phyloP scores from a whole-genome alignment of 2,797 vertebrate genomes.

The Siniperca undulata region DNA sequence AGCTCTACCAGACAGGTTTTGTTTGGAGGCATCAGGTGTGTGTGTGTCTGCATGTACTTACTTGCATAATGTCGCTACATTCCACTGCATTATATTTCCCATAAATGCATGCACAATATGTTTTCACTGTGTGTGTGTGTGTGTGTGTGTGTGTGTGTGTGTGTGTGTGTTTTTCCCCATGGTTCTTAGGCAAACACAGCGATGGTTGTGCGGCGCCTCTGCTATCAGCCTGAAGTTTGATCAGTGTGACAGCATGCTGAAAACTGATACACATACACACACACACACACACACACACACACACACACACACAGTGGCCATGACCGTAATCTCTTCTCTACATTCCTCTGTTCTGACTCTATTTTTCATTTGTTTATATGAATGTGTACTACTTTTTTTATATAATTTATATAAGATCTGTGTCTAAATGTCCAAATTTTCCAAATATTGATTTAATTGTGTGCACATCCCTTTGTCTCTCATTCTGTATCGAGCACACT shows the following conservation, averaged over 20 bases:
- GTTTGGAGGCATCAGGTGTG: slow-evolving; percentile 52
- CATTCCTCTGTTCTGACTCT: slow-evolving; percentile 48
- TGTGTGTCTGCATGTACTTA: slow-evolving; percentile 54
- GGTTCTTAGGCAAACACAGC: slow-evolving; percentile 77
- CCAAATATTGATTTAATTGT: background rate
- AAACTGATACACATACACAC: slow-evolving; percentile 74
- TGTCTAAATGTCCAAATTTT: background rate
- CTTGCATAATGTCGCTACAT: slow-evolving; percentile 65
- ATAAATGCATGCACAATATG: slow-evolving; percentile 61
- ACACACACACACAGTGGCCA: slow-evolving; percentile 23
- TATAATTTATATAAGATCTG: background rate
- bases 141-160: slow-evolving; percentile 22
- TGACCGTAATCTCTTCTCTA: slow-evolving; percentile 60
- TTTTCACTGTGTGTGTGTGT: slow-evolving; percentile 40
- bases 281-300: slow-evolving; percentile 15
- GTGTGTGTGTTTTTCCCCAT: slow-evolving; percentile 36
- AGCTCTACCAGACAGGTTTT: slow-evolving; percentile 36
- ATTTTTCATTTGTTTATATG: slow-evolving; percentile 18
- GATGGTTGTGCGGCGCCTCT: slow-evolving; percentile 70
- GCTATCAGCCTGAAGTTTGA: slow-evolving; percentile 79
- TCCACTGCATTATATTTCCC: slow-evolving; percentile 74
- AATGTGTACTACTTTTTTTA: background rate
- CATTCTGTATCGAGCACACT: background rate
- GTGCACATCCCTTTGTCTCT: background rate
- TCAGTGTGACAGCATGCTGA: slow-evolving; percentile 84